These are phyloP conservation scores for Xylocopa sonorina DNA, from an alignment of 1,140 invertebrate genomes.

Conservation along the genomic window DNA sequence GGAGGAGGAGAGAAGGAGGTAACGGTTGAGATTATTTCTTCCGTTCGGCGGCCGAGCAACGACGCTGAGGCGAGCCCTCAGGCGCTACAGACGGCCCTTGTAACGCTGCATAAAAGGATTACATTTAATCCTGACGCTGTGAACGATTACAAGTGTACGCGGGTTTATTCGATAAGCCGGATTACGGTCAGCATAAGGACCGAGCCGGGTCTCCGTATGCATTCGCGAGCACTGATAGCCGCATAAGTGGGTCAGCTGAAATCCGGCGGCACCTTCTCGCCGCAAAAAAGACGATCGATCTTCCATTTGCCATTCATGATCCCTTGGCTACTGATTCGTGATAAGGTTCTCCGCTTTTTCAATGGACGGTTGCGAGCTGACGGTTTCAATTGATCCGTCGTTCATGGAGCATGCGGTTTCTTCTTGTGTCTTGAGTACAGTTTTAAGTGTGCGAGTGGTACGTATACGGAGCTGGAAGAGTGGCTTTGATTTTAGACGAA, in stretches of 20 bases:
- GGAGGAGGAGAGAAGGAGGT: not conserved
- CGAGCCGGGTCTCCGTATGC: not conserved
- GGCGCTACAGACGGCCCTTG: not conserved
- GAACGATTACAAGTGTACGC: constrained; percentile 37
- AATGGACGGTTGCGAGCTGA: not conserved
- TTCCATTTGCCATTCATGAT: not conserved
- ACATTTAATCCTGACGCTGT: constrained; percentile 24
- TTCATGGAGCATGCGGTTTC: no score
- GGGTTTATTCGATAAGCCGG: constrained; percentile 54
- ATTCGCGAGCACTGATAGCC: not conserved
- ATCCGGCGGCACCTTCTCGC: not conserved
- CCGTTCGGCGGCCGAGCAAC: constrained; percentile 7
- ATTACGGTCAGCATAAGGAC: constrained; percentile 51
- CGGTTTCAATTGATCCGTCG: no score
- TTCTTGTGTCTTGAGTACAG: no score
- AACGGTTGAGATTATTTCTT: constrained; percentile 44
- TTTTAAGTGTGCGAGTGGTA: no score
- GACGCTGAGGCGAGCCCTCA: not conserved
- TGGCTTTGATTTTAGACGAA: no score
- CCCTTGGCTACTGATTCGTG: not conserved
- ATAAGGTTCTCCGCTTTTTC: not conserved
- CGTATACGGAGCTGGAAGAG: no score
- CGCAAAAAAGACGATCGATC: constrained; percentile 38
- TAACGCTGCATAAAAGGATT: constrained; percentile 21
- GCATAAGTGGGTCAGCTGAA: constrained; percentile 1